Percentiles rank a stretch among this genome's conserved stretches.
These are phyloP conservation scores for Dreissena polymorpha DNA, from an alignment of 1,140 invertebrate species.

Conservation along the genomic window DNA sequence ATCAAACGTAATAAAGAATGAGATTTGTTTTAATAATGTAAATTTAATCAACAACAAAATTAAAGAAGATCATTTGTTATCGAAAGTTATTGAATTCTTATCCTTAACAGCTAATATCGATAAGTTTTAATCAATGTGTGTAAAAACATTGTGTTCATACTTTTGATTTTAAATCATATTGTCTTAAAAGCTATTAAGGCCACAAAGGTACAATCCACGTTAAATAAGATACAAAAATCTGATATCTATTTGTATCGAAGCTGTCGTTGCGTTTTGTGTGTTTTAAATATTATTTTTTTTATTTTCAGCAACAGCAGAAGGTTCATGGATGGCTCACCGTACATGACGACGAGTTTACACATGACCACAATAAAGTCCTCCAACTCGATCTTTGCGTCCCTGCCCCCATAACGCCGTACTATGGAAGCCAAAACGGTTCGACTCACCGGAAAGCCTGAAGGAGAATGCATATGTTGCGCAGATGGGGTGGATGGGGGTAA, in stretches of 20 bases:
- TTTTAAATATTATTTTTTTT: too few relatives aligned
- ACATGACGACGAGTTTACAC: conserved; percentile 67
- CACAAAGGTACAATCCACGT: neutral
- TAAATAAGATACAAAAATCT: neutral
- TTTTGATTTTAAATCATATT: neutral
- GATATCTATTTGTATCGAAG: neutral
- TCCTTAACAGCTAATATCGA: too few relatives aligned
- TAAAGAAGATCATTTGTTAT: too few relatives aligned
- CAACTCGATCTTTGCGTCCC: conserved; percentile 59
- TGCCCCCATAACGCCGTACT: conserved; percentile 68
- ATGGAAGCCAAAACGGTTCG: conserved; percentile 64
- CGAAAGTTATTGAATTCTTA: too few relatives aligned
- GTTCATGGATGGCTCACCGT: conserved; percentile 60
- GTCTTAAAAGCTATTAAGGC: neutral
- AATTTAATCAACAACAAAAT: too few relatives aligned
- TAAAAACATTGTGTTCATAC: too few relatives aligned
- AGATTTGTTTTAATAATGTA: too few relatives aligned
- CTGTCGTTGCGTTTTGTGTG: too few relatives aligned
- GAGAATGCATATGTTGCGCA: neutral
- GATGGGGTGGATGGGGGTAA: too few relatives aligned
- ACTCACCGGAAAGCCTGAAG: conserved; percentile 66
- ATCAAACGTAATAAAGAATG: too few relatives aligned
- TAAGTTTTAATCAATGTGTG: too few relatives aligned
- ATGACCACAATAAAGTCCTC: conserved; percentile 69
- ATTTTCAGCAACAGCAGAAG: too few relatives aligned